A percentile compares a stretch with the other conserved stretches of the same genome.
These are phyloP conservation scores for Norana najaformis DNA, from an alignment of 2,888 invertebrate genomes.

Conservation along the genomic window DNA sequence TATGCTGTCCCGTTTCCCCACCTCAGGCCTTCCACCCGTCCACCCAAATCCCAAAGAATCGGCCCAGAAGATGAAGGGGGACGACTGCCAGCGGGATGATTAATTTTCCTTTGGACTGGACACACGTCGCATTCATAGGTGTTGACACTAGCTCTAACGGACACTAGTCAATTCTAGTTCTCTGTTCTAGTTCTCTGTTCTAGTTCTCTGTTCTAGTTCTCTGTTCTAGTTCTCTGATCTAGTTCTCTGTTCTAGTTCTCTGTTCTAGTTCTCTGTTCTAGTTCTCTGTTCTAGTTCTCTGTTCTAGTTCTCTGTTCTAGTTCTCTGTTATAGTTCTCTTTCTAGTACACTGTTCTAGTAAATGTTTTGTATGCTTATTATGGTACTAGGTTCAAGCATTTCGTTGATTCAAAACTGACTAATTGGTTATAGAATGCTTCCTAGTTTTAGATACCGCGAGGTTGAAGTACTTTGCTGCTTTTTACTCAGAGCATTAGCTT, in stretches of 20 bases:
- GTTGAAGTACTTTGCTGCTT: not conserved
- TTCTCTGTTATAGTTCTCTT: not conserved
- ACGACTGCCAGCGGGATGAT: not conserved
- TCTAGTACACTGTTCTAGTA: not conserved
- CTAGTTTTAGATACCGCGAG: not conserved
- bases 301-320: too few species aligned
- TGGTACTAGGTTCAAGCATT: not conserved
- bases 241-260: not conserved
- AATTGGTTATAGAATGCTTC: not conserved
- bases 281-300: too few species aligned
- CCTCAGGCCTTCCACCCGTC: not conserved
- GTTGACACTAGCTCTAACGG: not conserved
- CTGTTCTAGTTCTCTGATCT: not conserved
- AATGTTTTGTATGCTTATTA: too few species aligned
- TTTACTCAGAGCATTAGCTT: too few species aligned
- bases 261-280: not conserved
- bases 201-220: not conserved
- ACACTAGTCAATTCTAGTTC: not conserved
- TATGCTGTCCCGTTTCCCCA: not conserved
- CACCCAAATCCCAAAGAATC: not conserved
- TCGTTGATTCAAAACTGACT: not conserved
- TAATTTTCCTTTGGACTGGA: not conserved
- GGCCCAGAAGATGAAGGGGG: not conserved
- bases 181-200: too few species aligned
- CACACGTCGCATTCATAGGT: not conserved